Conservation (phyloP, 1,140 invertebrate species). For the Trachelipus rathkii region DNA sequence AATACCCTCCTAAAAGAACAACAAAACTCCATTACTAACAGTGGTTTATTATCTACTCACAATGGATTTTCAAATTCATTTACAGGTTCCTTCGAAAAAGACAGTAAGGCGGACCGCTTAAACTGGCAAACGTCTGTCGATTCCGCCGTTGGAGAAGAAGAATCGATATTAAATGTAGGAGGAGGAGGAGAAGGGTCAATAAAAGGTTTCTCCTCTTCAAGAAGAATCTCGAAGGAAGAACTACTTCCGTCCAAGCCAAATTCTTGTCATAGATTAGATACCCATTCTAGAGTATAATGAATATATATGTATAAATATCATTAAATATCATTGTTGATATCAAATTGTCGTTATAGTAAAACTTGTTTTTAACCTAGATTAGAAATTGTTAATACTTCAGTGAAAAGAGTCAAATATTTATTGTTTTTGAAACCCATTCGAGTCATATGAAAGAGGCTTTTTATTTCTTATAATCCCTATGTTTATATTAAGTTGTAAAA, state of each 20-base stretch:
- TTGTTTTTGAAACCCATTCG: neutral
- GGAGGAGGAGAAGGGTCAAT: neutral
- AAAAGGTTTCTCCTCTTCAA: neutral
- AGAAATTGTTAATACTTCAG: too few relatives aligned
- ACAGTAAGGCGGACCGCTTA: slow-evolving; percentile 38
- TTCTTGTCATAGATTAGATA: slow-evolving; percentile 1
- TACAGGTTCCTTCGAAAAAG: slow-evolving; percentile 31
- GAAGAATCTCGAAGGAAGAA: neutral
- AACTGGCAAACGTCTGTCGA: slow-evolving; percentile 44
- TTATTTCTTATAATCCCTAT: neutral
- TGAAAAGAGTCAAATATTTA: too few relatives aligned
- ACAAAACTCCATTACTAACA: slow-evolving; percentile 33
- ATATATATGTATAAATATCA: too few relatives aligned
- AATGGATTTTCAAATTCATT: slow-evolving; percentile 11
- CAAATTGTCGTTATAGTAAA: too few relatives aligned
- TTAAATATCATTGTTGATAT: too few relatives aligned
- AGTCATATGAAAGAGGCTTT: slow-evolving; percentile 1
- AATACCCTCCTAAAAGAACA: slow-evolving; percentile 30
- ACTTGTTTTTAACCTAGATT: too few relatives aligned
- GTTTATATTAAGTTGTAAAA: too few relatives aligned
- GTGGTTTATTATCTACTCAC: slow-evolving; percentile 39
- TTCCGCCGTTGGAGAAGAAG: slow-evolving; percentile 37
- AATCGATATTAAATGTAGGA: neutral
- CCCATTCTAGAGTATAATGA: neutral
- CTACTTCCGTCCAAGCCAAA: neutral